Evolutionary conservation across 2,888 invertebrate species (phyloP).

Genomic region (Eupeodes luniger): DNA sequence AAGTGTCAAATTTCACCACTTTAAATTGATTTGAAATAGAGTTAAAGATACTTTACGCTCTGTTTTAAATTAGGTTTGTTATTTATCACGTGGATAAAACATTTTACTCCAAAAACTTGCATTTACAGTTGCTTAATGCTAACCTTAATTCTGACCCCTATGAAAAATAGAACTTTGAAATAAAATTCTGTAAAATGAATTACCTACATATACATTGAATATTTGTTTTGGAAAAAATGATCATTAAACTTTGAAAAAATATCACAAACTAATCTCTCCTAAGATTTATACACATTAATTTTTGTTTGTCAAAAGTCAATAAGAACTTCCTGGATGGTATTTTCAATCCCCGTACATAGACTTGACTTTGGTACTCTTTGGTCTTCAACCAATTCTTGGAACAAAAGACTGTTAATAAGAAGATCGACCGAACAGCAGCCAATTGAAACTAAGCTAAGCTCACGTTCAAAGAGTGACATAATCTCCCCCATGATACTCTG

Average conservation of each 20-base stretch:
- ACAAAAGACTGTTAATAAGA: slow-evolving; percentile 64
- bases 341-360: slow-evolving; percentile 2
- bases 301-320: slow-evolving; percentile 26
- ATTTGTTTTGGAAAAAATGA: no score
- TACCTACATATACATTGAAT: no score
- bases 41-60: no score
- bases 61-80: no score
- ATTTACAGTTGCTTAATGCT: no score
- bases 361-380: background rate
- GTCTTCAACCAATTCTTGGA: slow-evolving; percentile 54
- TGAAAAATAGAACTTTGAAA: no score
- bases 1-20: no score
- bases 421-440: slow-evolving; percentile 65
- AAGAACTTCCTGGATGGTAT: slow-evolving; percentile 44
- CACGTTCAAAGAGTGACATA: slow-evolving; percentile 69
- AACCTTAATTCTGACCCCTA: no score
- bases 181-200: no score
- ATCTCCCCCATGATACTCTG: slow-evolving; percentile 64
- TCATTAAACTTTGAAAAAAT: slow-evolving; percentile 20
- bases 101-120: no score
- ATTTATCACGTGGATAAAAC: no score
- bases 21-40: no score
- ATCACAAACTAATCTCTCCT: slow-evolving; percentile 48
- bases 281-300: slow-evolving; percentile 17
- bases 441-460: slow-evolving; percentile 56